Evolutionary conservation across 2,888 invertebrate genomes (phyloP), one percentile per base, ranked within the genome.

Genomic region (Cotesia congregata): DNA sequence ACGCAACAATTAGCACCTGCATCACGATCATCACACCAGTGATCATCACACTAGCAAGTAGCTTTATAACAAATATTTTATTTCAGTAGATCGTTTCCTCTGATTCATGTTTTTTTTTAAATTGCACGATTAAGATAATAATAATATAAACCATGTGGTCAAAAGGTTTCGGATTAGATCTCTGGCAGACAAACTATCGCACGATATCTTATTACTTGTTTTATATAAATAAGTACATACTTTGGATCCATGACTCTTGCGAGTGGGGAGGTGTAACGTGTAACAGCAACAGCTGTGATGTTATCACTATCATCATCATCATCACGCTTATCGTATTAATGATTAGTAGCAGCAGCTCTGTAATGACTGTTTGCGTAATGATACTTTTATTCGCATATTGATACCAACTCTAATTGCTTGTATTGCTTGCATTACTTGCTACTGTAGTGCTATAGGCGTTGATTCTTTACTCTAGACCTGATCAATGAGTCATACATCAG

Each of bases 121-220:
- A 30, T 60, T 15, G 30, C 71, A n/a, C 60, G 9, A 38, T 70
- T 3, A 50, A 50, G 50, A 50, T 50, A 17, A 17, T 17, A 17
- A 17, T 17, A 17, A 17, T 17, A 17, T 17, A 50, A 50, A 50
- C 50, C 50, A 50, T 50, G 50, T 50, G 50, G 50, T 50, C 38
- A 39, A 68, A 41, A 71, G 71, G 71, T 71, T 71, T 71, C 71
- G 71, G 71, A 30, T 30, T 30, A 30, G 30, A 61, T 71, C 71
- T 71, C 71, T 30, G 61, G 39, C 71, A 71, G 30, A 61, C 39
- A 60, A 71, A 61, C 9, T 61, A 71, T 61, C 71, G 62, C 30
- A 71, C 68, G 68, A 41, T 68, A 68, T 68, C 40, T 1, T 41
- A 50, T 68, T 68, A 68, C 68, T 12, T 12, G 12, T 68, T 68